Conservation (phyloP, 2,888 invertebrate genomes). For the Oegoconia quadripuncta region DNA sequence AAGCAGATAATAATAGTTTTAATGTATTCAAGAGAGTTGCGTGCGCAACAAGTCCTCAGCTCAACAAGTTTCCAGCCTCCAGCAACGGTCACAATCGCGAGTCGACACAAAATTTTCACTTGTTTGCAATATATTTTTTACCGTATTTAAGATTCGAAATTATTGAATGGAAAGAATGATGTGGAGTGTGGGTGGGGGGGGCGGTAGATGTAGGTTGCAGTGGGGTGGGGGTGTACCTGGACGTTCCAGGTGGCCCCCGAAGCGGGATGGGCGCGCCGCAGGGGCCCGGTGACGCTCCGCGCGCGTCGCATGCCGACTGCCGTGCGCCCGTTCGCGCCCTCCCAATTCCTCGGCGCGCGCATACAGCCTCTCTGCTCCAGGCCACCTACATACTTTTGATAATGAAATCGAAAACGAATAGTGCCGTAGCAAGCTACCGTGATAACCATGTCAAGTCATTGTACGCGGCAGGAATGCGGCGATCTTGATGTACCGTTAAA, state of each 20-base stretch:
- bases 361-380: conserved; percentile 62
- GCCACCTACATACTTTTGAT: conserved; percentile 38
- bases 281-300: conserved; percentile 78
- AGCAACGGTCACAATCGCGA: conserved; percentile 31
- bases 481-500: no score
- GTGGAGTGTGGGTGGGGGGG: not conserved
- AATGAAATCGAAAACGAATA: conserved; percentile 17
- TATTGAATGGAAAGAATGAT: not conserved
- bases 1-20: conserved; percentile 38
- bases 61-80: conserved; percentile 56
- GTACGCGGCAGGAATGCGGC: no score
- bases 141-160: not conserved
- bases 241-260: conserved; percentile 93
- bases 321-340: conserved; percentile 37
- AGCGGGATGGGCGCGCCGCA: conserved; percentile 86
- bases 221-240: conserved; percentile 78
- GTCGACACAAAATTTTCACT: conserved; percentile 14
- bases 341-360: conserved; percentile 46
- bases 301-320: conserved; percentile 73
- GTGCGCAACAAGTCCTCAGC: conserved; percentile 69
- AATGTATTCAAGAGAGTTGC: conserved; percentile 54
- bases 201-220: not conserved
- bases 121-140: not conserved
- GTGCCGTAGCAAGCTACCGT: conserved; percentile 3
- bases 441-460: not conserved